Conservation (phyloP, 2,113 vertebrate genomes). For the Vidua macroura region DNA sequence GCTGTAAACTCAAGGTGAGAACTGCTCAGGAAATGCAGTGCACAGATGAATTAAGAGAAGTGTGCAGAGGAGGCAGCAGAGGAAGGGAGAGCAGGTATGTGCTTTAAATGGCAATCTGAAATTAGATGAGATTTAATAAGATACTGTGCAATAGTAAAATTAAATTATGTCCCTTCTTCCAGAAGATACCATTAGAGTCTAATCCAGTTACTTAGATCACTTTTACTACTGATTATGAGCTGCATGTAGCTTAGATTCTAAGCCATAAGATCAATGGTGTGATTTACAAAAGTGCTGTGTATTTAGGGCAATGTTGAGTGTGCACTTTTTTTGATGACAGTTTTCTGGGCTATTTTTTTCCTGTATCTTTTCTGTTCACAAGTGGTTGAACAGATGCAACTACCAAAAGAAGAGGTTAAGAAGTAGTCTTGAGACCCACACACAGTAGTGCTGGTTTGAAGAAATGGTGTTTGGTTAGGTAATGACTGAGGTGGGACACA, state of each 20-base stretch:
- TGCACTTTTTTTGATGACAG: background rate
- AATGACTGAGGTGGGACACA: background rate
- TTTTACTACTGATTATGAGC: background rate
- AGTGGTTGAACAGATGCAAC: background rate
- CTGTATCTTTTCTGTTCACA: background rate
- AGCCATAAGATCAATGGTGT: rapidly evolving
- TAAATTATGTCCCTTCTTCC: background rate
- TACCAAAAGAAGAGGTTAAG: background rate
- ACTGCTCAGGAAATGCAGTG: background rate
- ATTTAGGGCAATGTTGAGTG: background rate
- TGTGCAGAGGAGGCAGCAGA: background rate
- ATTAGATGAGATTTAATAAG: slow-evolving; percentile 15
- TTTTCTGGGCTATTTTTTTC: background rate
- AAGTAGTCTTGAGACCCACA: background rate
- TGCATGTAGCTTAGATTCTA: background rate
- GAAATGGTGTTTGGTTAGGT: background rate
- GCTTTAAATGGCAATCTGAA: background rate
- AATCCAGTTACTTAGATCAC: background rate
- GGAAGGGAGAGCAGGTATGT: background rate
- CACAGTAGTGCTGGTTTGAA: background rate
- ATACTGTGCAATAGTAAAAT: background rate
- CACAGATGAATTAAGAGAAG: background rate
- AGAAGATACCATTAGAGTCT: background rate
- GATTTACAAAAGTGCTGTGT: background rate
- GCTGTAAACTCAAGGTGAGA: background rate